A percentile compares a stretch with the other conserved stretches of the same genome.
Evolutionary conservation across 2,888 invertebrate genomes (phyloP).

Genomic region (Cephus runcator): DNA sequence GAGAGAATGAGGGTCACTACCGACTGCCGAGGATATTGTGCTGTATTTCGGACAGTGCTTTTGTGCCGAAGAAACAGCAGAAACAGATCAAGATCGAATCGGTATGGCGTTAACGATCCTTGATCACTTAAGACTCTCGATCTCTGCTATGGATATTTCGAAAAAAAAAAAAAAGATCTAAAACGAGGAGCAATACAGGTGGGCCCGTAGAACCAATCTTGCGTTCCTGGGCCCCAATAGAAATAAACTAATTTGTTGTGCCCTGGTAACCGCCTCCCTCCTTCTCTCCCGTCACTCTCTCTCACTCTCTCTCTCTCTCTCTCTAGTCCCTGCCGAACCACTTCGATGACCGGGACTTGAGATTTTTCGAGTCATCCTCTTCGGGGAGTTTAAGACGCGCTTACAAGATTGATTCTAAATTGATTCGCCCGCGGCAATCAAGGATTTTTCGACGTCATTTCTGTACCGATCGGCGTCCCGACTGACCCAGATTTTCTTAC

Average conservation of each 20-base stretch:
- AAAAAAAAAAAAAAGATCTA: background rate
- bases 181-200: slow-evolving; percentile 2
- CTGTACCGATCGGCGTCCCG: background rate
- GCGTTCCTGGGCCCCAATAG: slow-evolving; percentile 7
- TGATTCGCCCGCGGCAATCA: slow-evolving; percentile 24
- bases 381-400: slow-evolving; percentile 10
- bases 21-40: background rate
- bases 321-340: slow-evolving; percentile 8
- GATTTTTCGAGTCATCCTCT: slow-evolving; percentile 25
- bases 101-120: background rate
- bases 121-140: background rate
- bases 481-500: background rate
- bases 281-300: background rate
- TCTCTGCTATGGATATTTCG: slow-evolving; percentile 4
- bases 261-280: slow-evolving; percentile 3
- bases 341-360: background rate
- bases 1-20: background rate
- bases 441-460: background rate
- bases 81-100: background rate
- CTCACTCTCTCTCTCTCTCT: background rate
- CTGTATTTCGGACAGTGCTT: background rate
- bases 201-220: slow-evolving; percentile 10
- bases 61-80: background rate
- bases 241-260: slow-evolving; percentile 23
- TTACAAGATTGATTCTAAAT: slow-evolving; percentile 34